Conservation (phyloP, 2,797 vertebrate species). For the Gallinago stenura region DNA sequence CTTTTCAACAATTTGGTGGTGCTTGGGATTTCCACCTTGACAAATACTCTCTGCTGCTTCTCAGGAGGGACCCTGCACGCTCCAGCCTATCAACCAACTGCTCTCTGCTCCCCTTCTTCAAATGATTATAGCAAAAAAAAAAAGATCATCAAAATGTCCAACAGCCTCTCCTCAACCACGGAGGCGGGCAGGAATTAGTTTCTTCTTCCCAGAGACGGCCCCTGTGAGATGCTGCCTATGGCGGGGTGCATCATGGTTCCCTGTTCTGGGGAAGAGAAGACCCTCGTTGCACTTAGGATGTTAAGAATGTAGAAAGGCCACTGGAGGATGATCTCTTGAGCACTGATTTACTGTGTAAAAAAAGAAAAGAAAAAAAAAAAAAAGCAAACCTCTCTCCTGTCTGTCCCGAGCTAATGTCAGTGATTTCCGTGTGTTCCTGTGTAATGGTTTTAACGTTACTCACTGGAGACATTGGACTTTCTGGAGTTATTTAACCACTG, state of each 20-base stretch:
- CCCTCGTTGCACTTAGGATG: slow-evolving; percentile 71
- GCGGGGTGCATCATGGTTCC: neutral
- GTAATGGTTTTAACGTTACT: slow-evolving; percentile 85
- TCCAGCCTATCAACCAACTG: neutral
- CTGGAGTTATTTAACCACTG: slow-evolving; percentile 86
- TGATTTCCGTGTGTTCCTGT: slow-evolving; percentile 75
- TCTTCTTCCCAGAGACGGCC: neutral
- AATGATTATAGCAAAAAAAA: neutral
- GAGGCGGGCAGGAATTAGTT: neutral
- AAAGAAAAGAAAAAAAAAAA: too few relatives aligned
- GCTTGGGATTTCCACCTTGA: neutral
- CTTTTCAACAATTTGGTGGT: neutral
- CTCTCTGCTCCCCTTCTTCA: neutral
- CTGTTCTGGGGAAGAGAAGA: slow-evolving; percentile 29
- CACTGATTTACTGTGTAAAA: slow-evolving; percentile 88
- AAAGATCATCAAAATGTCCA: neutral
- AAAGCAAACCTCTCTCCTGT: slow-evolving; percentile 81
- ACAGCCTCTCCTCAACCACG: neutral
- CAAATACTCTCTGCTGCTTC: neutral
- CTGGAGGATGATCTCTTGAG: slow-evolving; percentile 80
- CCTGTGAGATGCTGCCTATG: slow-evolving; percentile 11
- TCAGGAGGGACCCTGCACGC: neutral
- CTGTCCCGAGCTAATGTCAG: slow-evolving; percentile 88
- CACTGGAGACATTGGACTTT: slow-evolving; percentile 82
- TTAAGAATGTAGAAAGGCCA: slow-evolving; percentile 77